Percentiles rank a stretch among this genome's conserved stretches.
Conservation (phyloP, 2,888 invertebrate species). For the Xestia sexstrigata region DNA sequence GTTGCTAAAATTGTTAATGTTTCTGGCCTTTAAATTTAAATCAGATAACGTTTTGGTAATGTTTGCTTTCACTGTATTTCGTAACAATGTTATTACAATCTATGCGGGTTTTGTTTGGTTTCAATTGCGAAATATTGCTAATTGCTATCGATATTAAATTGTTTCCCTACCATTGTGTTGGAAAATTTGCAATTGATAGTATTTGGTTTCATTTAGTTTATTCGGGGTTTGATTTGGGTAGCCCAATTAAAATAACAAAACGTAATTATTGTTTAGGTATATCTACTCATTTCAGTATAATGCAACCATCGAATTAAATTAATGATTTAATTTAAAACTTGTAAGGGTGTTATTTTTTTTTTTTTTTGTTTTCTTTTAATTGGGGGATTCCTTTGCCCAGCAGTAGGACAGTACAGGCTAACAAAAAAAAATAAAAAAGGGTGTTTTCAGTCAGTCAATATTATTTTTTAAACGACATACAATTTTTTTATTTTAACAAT, state of each 20-base stretch:
- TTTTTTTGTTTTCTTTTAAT: too few species aligned
- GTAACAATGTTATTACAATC: slow-evolving; percentile 21
- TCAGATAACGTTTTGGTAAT: slow-evolving; percentile 28
- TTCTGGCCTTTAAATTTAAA: slow-evolving; percentile 11
- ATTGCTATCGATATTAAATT: slow-evolving; percentile 5
- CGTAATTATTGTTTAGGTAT: background rate
- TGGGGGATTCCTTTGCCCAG: too few species aligned
- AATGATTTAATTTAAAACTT: background rate
- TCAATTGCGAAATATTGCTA: slow-evolving; percentile 21
- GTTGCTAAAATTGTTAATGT: background rate
- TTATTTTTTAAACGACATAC: too few species aligned
- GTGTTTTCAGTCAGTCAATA: background rate
- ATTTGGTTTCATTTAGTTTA: background rate
- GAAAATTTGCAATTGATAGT: background rate
- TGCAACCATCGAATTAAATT: background rate
- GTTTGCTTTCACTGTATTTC: slow-evolving; percentile 42
- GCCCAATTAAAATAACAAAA: background rate
- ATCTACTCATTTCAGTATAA: too few species aligned
- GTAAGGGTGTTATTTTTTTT: too few species aligned
- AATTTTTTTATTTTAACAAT: background rate
- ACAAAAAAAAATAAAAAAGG: too few species aligned
- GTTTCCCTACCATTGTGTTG: background rate
- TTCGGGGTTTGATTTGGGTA: background rate
- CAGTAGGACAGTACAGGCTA: too few species aligned
- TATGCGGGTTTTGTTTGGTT: slow-evolving; percentile 51